Evolutionary conservation across 2,797 vertebrate genomes (phyloP), one percentile per base, ranked within the genome.

Genomic region (Danionella dracula): DNA sequence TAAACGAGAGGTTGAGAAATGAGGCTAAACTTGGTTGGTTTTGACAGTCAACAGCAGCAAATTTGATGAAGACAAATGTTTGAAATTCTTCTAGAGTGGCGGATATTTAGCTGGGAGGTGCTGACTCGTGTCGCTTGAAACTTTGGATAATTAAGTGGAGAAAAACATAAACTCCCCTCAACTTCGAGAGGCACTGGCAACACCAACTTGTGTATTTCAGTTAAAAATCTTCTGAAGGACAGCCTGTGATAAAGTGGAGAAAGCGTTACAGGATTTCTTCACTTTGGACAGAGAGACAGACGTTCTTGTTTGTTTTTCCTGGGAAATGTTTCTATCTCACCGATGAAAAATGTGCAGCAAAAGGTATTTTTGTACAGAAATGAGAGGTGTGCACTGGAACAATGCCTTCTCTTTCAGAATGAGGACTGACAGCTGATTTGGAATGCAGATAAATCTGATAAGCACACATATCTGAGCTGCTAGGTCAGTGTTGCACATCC

Each of bases 391-490:
- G 32, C 1, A 34, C 8, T 49, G 51, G 56, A 69, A 78, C 69
- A 74, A 76, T 68, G 66, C 15, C 53, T 70, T 41, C 50, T 65
- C 55, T 76, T 74, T 60, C 46, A 61, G 71, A 41, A 67, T 38
- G 56, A 76, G 37, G 60, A 62, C 45, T 38, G 67, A 63, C 68
- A 38, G 50, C 62, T 61, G 38, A 54, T 49, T 34, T 44, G 64
- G 68, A 74, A 70, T 74, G 60, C 32, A 66, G 66, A 66, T 71
- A 54, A 42, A 69, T 72, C 64, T 19, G 64, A 76, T 76, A 72
- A 77, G 56, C 31, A 31, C 4, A 35, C 55, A 63, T 70, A 40
- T 58, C 50, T 71, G 29, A 62, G 71, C 54, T 53, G 31, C 23
- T 60, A 57, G 58, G 58, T 68, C 68, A 68, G 35, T 44, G 57